Conservation (phyloP, 2,797 vertebrate genomes). For the Picus viridis region DNA sequence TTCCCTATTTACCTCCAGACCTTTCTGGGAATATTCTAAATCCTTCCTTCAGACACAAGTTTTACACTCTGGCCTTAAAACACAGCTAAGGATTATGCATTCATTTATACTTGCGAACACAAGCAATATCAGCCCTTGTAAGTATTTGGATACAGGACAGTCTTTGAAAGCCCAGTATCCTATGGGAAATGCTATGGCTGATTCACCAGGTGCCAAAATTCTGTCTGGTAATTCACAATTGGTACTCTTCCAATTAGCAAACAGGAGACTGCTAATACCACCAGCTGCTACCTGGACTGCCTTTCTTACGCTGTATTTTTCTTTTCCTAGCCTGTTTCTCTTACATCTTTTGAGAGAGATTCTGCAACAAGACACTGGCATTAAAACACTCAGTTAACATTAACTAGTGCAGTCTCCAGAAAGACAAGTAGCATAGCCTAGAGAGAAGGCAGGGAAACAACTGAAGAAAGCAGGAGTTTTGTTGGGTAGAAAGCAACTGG, state of each 20-base stretch:
- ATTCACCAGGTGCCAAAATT: slow-evolving; percentile 57
- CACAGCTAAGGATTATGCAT: background rate
- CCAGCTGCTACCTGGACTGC: slow-evolving; percentile 45
- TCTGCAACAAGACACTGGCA: background rate
- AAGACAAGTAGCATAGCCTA: background rate
- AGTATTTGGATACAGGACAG: slow-evolving; percentile 38
- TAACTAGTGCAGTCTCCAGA: background rate
- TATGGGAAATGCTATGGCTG: slow-evolving; percentile 43
- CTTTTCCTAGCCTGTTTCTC: background rate
- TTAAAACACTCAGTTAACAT: background rate
- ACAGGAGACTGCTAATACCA: background rate
- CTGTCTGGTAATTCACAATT: slow-evolving; percentile 27
- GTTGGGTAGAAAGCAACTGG: background rate
- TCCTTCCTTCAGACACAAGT: background rate
- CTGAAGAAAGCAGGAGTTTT: background rate
- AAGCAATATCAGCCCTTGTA: slow-evolving; percentile 10
- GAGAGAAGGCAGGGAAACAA: background rate
- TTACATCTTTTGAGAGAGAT: background rate
- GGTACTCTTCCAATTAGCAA: slow-evolving; percentile 40
- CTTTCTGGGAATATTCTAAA: slow-evolving; percentile 6
- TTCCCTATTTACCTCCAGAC: background rate
- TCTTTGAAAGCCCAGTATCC: slow-evolving; percentile 44
- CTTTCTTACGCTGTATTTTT: background rate
- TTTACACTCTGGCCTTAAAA: slow-evolving; percentile 21
- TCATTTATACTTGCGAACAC: background rate